Conservation (phyloP, 2,888 invertebrate genomes). For the Sphinx pinastri region DNA sequence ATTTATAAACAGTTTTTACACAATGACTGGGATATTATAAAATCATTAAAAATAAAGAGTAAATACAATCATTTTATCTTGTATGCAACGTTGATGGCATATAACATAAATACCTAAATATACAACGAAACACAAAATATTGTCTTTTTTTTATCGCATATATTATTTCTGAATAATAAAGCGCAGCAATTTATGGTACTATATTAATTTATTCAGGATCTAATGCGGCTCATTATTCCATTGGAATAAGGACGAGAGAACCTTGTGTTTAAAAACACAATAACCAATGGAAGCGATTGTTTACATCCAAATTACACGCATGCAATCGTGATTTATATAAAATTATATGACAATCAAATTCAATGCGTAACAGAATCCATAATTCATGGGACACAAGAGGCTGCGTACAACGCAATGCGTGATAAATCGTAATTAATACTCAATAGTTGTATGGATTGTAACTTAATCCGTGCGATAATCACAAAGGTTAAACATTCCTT, state of each 20-base stretch:
- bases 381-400: constrained; percentile 13
- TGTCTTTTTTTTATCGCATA: too few relatives aligned
- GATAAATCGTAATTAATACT: constrained; percentile 12
- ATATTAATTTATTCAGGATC: too few relatives aligned
- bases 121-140: too few relatives aligned
- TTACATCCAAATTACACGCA: not conserved
- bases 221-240: not conserved
- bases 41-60: too few relatives aligned
- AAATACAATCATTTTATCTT: too few relatives aligned
- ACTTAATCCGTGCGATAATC: not conserved
- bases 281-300: not conserved
- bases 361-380: constrained; percentile 17
- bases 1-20: too few relatives aligned
- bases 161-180: too few relatives aligned
- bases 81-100: too few relatives aligned
- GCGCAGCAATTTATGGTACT: too few relatives aligned
- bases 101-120: too few relatives aligned
- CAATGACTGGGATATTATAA: too few relatives aligned
- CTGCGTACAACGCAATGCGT: constrained; percentile 7
- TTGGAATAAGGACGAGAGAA: not conserved
- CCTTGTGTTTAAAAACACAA: not conserved
- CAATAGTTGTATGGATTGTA: constrained; percentile 7
- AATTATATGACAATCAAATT: not conserved
- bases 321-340: not conserved
- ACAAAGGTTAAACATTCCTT: constrained; percentile 14